A percentile compares a stretch with the other conserved stretches of the same genome.
Conservation (phyloP, 2,113 vertebrate genomes). For the Prolemur simus region DNA sequence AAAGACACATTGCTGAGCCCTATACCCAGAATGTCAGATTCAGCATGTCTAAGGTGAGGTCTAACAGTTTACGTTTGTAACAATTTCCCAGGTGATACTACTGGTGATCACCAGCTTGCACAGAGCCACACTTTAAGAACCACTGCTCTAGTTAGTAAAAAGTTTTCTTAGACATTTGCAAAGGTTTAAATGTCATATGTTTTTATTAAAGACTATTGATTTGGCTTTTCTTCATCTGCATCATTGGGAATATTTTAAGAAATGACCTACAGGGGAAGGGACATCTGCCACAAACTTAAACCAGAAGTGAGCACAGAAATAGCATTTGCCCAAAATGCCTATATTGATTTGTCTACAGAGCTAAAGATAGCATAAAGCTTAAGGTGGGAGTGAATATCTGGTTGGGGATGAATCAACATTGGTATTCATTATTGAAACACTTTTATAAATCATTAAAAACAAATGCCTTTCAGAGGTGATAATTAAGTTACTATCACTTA, state of each 20-base stretch:
- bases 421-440: background rate
- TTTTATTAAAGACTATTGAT: background rate
- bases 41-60: background rate
- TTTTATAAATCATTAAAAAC: background rate
- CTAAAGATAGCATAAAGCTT: background rate
- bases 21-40: background rate
- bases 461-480: background rate
- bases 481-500: background rate
- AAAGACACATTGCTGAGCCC: background rate
- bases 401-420: background rate
- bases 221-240: background rate
- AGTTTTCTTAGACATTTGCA: background rate
- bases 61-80: background rate
- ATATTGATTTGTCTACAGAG: background rate
- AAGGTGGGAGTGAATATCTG: background rate
- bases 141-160: background rate
- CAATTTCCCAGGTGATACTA: background rate
- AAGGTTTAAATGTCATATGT: background rate
- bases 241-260: background rate
- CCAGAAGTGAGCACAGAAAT: background rate
- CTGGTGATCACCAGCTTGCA: background rate
- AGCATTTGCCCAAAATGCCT: background rate
- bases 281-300: background rate
- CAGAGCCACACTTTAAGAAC: background rate
- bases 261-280: background rate